Evolutionary conservation across 1,140 invertebrate species (phyloP), one percentile per base, ranked within the genome.

Genomic region (Drosophila funebris): DNA sequence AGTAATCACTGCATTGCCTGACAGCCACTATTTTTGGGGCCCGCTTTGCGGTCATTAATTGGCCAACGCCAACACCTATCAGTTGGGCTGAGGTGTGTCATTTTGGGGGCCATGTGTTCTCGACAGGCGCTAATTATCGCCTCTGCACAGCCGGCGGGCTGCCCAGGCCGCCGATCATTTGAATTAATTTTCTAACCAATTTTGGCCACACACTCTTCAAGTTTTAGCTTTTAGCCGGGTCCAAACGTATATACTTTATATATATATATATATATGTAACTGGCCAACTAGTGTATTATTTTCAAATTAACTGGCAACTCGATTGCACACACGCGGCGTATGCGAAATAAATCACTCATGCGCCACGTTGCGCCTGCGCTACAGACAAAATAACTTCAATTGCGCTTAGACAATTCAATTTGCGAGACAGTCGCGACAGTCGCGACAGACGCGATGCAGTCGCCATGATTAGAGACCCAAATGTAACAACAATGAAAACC

Each of bases 311-410:
- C 61, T 77, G 81, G 41, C 50, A 75, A 18, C 52, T 72, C 63
- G 66, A 75, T 64, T 83, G 80, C 67, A 58, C 69, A 80, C 81
- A 87, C 82, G 82, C 82, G 83, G 80, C 82, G 82, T 87, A 87
- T 87, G 75, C 75, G 82, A 84, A 77, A 87, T 87, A 87, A 87
- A 87, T 87, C 83, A 87, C 82, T 87, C 82, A 87, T 87, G 73
- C 83, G 83, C 82, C 82, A 39, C 58, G 58, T 85, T 77, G 81
- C 69, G 48, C 64, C 22, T 18, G 31, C 27, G 29, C 37, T 13
- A 27, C 53, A 50, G 33, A 64, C 46, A 56, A 76, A 75, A 75
- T 54, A 70, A 70, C 37, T 48, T 67, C 64, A 80, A 68, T 63
- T 58, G 46, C 66, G 52, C 70, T 43, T 50, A 87, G 82, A 85